phyloP scores from a whole-genome alignment of 2,113 vertebrate species.

The Holacanthus passer region DNA sequence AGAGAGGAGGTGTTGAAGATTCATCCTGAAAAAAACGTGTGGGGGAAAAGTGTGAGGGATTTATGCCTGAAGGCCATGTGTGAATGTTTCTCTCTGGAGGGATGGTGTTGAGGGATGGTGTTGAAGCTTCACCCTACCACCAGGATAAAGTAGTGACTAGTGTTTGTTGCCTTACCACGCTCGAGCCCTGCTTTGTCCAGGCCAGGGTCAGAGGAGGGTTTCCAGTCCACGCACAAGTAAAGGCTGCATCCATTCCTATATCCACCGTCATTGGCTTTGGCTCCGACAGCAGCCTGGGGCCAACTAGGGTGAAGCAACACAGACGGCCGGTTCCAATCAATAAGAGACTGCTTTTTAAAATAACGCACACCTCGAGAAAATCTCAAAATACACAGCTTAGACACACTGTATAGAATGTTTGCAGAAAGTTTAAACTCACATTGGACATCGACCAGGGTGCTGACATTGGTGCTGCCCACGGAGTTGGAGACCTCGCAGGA shows the following conservation, averaged over 20 bases:
- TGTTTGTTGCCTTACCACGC: conserved; percentile 84
- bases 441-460: conserved; percentile 91
- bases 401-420: not conserved
- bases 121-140: conserved; percentile 53
- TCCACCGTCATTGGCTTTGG: conserved; percentile 88
- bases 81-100: conserved; percentile 62
- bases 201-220: conserved; percentile 91
- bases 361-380: conserved; percentile 16
- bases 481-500: conserved; percentile 94
- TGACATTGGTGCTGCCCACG: conserved; percentile 92
- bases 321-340: conserved; percentile 44
- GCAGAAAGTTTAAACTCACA: conserved; percentile 84
- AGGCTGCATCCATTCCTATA: conserved; percentile 88
- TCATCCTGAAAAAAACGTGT: conserved; percentile 52
- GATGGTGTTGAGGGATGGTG: conserved; percentile 39
- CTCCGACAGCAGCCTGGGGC: conserved; percentile 88
- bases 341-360: conserved; percentile 27
- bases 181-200: conserved; percentile 89
- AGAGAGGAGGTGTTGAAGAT: conserved; percentile 70
- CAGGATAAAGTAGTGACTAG: conserved; percentile 38
- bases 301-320: conserved; percentile 81
- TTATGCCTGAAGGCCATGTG: conserved; percentile 75
- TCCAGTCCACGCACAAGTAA: conserved; percentile 92
- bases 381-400: not conserved
- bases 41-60: conserved; percentile 62